These are phyloP conservation scores for Tribolium castaneum DNA, from an alignment of 1,140 invertebrate species.

Conservation along the genomic window DNA sequence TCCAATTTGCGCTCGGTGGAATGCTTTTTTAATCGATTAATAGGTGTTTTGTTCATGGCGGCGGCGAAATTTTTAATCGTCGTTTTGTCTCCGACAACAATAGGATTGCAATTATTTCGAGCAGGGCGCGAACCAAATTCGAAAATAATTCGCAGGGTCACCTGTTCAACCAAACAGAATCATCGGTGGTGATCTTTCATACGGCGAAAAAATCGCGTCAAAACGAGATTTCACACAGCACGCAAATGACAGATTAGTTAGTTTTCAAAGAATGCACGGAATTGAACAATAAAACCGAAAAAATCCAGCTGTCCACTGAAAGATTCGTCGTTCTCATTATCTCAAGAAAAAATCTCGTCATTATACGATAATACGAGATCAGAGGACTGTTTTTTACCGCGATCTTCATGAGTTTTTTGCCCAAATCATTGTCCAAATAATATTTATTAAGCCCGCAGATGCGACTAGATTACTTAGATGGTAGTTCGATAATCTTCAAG, in stretches of 20 bases:
- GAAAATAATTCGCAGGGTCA: constrained; percentile 34
- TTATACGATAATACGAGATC: constrained; percentile 9
- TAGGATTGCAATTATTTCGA: constrained; percentile 34
- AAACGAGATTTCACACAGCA: constrained; percentile 10
- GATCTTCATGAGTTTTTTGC: constrained; percentile 1
- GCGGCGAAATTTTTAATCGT: constrained; percentile 17
- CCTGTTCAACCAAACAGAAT: constrained; percentile 8
- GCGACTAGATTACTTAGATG: neutral
- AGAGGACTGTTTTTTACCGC: neutral
- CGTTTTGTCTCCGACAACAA: constrained; percentile 31
- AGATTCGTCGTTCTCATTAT: constrained; percentile 4
- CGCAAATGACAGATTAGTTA: constrained; percentile 40
- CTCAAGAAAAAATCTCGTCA: constrained; percentile 3
- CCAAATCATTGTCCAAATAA: neutral
- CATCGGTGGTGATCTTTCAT: neutral
- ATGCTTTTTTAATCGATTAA: constrained; percentile 23
- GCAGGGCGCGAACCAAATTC: constrained; percentile 18
- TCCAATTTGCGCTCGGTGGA: neutral
- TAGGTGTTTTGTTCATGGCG: neutral
- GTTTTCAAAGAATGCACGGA: constrained; percentile 14
- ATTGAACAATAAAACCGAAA: constrained; percentile 27
- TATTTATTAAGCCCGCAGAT: constrained; percentile 10
- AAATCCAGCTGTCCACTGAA: constrained; percentile 25
- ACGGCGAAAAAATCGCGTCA: constrained; percentile 11
- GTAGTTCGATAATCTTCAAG: neutral